Evolutionary conservation across 2,888 invertebrate species (phyloP).

Genomic region (Zele albiditarsus): DNA sequence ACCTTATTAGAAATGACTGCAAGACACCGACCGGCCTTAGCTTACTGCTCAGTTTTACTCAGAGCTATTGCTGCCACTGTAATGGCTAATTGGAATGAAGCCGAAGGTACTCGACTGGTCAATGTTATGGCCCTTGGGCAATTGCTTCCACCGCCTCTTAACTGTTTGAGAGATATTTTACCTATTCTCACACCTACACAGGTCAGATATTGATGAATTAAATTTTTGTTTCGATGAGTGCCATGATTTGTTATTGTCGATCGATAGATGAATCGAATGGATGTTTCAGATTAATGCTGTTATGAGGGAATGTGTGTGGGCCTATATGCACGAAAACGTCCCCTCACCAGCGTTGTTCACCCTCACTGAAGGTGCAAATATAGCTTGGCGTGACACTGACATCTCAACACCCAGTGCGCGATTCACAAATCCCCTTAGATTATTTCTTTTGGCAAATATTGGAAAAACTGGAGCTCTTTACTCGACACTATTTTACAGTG

Average conservation of each 20-base stretch:
- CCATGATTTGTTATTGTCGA: neutral
- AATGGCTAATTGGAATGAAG: constrained; percentile 83
- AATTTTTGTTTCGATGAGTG: constrained; percentile 32
- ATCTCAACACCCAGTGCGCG: constrained; percentile 81
- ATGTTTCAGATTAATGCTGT: constrained; percentile 81
- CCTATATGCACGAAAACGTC: constrained; percentile 90
- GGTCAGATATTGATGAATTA: constrained; percentile 52
- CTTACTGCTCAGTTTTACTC: constrained; percentile 85
- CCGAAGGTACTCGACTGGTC: constrained; percentile 79
- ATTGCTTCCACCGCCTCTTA: constrained; percentile 87
- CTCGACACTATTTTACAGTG: constrained; percentile 65
- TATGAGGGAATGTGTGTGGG: constrained; percentile 90
- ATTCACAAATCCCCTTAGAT: constrained; percentile 86
- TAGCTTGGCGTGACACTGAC: constrained; percentile 83
- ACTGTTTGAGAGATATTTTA: constrained; percentile 83
- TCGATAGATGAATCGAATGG: neutral
- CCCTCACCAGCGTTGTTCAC: constrained; percentile 87
- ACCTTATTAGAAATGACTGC: constrained; percentile 83
- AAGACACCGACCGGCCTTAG: constrained; percentile 82
- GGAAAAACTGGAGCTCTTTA: constrained; percentile 84
- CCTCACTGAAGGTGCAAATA: constrained; percentile 63
- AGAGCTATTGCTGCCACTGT: constrained; percentile 85
- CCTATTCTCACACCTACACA: constrained; percentile 79
- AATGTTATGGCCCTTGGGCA: constrained; percentile 89
- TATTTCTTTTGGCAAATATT: constrained; percentile 87